phyloP scores from a whole-genome alignment of 2,113 vertebrate species.

The Raphicerus campestris region DNA sequence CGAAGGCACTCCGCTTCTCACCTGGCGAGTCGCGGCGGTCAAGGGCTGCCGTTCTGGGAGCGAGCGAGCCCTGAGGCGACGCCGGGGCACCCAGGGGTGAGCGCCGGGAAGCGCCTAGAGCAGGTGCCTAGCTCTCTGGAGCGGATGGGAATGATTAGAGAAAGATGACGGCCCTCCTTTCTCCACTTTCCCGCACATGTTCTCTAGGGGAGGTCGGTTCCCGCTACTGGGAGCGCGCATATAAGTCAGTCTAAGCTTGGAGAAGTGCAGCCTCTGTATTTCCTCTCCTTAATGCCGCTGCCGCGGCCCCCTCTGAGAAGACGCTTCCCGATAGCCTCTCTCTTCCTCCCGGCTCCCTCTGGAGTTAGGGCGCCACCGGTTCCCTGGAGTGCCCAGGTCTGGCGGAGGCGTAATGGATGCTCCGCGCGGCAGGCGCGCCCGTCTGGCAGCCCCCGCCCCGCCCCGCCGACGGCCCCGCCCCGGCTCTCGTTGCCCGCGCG shows the following conservation, averaged over 20 bases:
- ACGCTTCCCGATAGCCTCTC: slow-evolving; percentile 37
- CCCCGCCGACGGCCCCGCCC: slow-evolving; percentile 38
- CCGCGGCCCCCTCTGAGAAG: slow-evolving; percentile 15
- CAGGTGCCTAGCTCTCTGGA: background rate
- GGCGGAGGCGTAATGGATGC: slow-evolving; percentile 13
- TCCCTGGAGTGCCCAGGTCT: slow-evolving; percentile 51
- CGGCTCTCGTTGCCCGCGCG: background rate
- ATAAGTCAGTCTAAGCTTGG: slow-evolving; percentile 15
- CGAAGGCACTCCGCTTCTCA: background rate
- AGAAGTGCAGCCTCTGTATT: slow-evolving; percentile 48
- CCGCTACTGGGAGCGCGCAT: background rate
- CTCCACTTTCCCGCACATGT: background rate
- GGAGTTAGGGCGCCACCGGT: slow-evolving; percentile 27
- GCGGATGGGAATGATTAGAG: background rate
- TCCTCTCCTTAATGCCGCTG: background rate
- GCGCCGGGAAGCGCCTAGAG: background rate
- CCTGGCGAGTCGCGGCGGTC: background rate
- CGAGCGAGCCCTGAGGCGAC: background rate
- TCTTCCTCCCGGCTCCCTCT: background rate
- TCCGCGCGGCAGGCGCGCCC: rapidly evolving
- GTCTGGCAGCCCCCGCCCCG: slow-evolving; percentile 36
- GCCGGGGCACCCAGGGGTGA: background rate
- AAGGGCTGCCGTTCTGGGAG: background rate
- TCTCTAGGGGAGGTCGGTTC: background rate
- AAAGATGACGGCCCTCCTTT: background rate